Conservation (phyloP, 1,140 invertebrate genomes). For the Lysiphlebus fabarum region DNA sequence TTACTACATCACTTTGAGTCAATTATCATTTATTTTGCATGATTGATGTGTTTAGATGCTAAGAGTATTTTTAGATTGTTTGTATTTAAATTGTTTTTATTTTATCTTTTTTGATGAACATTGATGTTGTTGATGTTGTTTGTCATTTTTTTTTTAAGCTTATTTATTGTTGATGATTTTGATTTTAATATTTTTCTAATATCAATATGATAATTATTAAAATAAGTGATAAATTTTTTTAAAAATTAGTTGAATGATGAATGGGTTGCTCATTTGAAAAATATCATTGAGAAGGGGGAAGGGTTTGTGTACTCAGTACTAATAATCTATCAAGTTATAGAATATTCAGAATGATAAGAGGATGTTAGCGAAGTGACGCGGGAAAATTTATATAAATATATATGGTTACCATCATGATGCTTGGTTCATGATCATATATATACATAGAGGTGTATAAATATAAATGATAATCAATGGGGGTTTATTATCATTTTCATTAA, state of each 20-base stretch:
- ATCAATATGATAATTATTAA: neutral
- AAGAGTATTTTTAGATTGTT: too few species aligned
- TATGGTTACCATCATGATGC: conserved; percentile 19
- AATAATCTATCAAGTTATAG: conserved; percentile 1
- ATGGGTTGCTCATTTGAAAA: conserved; percentile 21
- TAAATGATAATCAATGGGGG: conserved; percentile 13
- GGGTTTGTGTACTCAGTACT: too few species aligned
- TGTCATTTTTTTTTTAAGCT: too few species aligned
- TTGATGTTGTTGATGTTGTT: neutral
- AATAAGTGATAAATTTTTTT: neutral
- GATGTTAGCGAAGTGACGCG: conserved; percentile 46
- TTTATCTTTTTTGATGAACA: too few species aligned
- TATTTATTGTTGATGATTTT: too few species aligned
- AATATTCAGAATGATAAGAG: conserved; percentile 39
- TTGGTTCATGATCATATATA: too few species aligned
- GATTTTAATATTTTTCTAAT: too few species aligned
- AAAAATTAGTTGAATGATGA: conserved; percentile 2
- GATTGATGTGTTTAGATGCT: too few species aligned
- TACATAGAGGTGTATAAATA: too few species aligned
- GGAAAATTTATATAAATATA: conserved; percentile 28
- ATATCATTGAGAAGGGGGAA: too few species aligned
- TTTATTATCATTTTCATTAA: neutral
- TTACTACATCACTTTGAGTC: neutral
- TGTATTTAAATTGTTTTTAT: conserved; percentile 9
- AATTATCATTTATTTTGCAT: too few species aligned